Evolutionary conservation across 35 echinoderm and acorn worm genomes (phyloP).

Genomic region (Diadema setosum): DNA sequence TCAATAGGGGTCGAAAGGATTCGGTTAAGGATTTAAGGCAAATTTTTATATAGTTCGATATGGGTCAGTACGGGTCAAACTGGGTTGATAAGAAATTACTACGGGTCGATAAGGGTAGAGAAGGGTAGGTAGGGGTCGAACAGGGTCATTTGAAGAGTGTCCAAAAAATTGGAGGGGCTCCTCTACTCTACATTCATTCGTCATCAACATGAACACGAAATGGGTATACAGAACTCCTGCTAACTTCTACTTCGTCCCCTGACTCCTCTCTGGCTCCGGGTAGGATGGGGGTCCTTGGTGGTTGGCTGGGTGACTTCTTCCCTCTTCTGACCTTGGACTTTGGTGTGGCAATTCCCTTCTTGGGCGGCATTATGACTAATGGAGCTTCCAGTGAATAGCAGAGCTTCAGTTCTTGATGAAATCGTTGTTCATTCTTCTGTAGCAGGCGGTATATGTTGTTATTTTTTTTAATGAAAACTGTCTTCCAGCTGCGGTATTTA

Average conservation of each 20-base stretch:
- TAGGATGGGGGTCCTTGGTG: not conserved
- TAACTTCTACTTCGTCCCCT: not conserved
- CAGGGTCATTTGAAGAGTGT: not conserved
- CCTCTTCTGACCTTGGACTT: not conserved
- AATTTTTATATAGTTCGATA: too few relatives aligned
- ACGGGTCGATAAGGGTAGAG: not conserved
- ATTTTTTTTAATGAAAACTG: not conserved
- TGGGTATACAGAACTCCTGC: not conserved
- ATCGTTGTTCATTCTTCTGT: not conserved
- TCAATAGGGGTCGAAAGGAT: too few relatives aligned
- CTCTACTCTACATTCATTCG: too few relatives aligned
- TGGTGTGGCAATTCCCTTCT: not conserved
- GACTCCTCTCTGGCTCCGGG: not conserved
- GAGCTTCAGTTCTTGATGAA: not conserved
- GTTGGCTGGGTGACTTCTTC: not conserved
- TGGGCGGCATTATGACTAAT: not conserved
- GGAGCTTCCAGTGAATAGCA: not conserved
- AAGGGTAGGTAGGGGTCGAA: not conserved
- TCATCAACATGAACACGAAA: too few relatives aligned
- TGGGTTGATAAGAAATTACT: not conserved
- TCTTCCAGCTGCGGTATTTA: not conserved
- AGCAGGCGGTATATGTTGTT: not conserved
- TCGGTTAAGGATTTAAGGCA: too few relatives aligned
- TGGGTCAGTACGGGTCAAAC: not conserved
- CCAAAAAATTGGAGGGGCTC: not conserved